Conservation (phyloP, 2,888 invertebrate species). For the Leptopilina drosophilae region DNA sequence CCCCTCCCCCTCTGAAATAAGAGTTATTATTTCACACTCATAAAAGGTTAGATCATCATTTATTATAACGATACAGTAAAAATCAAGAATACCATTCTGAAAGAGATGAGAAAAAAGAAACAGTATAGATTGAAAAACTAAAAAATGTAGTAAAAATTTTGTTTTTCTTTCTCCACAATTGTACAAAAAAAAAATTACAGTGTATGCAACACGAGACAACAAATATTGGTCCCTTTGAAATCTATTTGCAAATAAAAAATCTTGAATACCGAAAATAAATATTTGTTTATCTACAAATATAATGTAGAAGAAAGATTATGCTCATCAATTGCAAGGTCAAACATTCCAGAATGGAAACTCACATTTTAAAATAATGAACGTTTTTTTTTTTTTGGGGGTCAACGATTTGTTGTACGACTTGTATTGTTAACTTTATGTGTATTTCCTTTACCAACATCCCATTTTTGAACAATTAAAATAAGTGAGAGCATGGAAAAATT, state of each 20-base stretch:
- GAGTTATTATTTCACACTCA: too few species aligned
- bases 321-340: neutral
- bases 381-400: conserved; percentile 28
- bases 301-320: neutral
- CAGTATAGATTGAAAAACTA: too few species aligned
- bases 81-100: too few species aligned
- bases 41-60: too few species aligned
- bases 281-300: neutral
- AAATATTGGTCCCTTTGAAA: neutral
- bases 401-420: conserved; percentile 23
- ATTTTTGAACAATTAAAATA: neutral
- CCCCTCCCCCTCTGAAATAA: neutral
- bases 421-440: conserved; percentile 16
- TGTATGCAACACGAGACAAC: too few species aligned
- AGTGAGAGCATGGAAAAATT: neutral
- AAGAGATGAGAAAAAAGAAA: too few species aligned
- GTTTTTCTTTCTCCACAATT: too few species aligned
- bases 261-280: neutral
- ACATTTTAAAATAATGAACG: conserved; percentile 16
- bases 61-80: too few species aligned
- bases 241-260: neutral
- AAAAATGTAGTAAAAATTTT: too few species aligned
- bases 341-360: neutral
- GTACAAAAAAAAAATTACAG: too few species aligned
- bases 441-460: neutral